Base-by-base conservation (phyloP, 2,888 invertebrate species). In the Parnassius mnemosyne region DNA sequence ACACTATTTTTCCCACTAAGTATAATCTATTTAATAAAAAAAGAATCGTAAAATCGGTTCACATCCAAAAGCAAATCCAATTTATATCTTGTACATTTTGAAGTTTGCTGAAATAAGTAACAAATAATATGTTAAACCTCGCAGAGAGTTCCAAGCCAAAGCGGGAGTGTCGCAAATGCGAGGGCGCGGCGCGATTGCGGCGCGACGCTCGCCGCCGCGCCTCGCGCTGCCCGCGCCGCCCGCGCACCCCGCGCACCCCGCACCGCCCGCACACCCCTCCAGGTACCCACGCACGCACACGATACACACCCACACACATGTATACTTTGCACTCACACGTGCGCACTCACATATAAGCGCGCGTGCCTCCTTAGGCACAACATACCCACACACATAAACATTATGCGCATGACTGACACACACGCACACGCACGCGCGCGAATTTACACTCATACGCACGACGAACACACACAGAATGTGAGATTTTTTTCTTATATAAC, bases 91-190 rank as follows among this genome's bases (percentile, higher is more conserved):
- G 2, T 20, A 2, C 20, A 20, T 20, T 2, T 20, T 20, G 20
- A 20, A 2, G 20, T 20, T 20, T 20, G 20, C 20, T 20, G 20
- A 20, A 20, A 20, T 20, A 20, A 20, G 2, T 20, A 34, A 34
- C 5, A 34, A 34, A 34, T 34, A 34, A 34, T 34, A 5, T 7
- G 34, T 34, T 34, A 34, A 34, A 25, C 0, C 5, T 59, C 69
- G 0, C 81, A 90, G 90, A 25, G 89, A 89, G 80, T 91, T 89
- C 80, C 86, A 89, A 46, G 68, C 74, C 60, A 84, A 82, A 16
- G 76, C 83, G 1, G 81, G 83, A 0, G 55, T 71, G 25, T n/a
- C 55, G 1, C 63, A 61, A 42, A 11, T 52, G 49, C 60, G 63
- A 53, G 53, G 62, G 12, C 66, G 60, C 44, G 63, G 49, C 3